These are phyloP conservation scores for Struthidea cinerea DNA, from an alignment of 2,113 vertebrate species.

Conservation along the genomic window DNA sequence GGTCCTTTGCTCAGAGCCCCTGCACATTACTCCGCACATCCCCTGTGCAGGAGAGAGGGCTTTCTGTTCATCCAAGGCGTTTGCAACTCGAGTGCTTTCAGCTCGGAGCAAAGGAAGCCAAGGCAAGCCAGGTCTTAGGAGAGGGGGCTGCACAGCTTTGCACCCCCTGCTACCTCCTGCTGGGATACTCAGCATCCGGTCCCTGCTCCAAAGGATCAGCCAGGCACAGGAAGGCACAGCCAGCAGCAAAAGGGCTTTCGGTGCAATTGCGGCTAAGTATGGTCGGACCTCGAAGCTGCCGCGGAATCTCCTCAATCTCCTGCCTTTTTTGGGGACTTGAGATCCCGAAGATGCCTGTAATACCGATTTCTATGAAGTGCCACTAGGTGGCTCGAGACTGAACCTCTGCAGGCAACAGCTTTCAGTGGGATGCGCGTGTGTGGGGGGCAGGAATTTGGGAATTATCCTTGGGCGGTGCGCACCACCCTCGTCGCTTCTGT, in stretches of 20 bases:
- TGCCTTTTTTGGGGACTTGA: rapidly evolving
- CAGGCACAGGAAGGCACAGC: background rate
- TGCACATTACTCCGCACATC: rapidly evolving
- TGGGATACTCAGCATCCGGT: background rate
- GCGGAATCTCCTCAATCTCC: background rate
- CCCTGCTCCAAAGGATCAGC: background rate
- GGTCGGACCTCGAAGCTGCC: background rate
- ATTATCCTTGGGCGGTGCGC: slow-evolving; percentile 21
- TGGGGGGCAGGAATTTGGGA: background rate
- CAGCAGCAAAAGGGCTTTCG: background rate
- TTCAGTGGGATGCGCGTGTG: background rate
- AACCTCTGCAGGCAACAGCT: background rate
- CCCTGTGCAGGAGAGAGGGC: background rate
- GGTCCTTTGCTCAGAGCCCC: background rate
- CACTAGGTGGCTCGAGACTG: slow-evolving; percentile 34
- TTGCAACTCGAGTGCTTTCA: background rate
- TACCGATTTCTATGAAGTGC: background rate
- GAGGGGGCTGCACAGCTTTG: background rate
- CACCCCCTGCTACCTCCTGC: background rate
- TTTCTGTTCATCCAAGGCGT: background rate
- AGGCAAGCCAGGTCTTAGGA: background rate
- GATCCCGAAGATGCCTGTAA: background rate
- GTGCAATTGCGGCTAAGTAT: rapidly evolving
- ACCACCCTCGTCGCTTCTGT: slow-evolving; percentile 23
- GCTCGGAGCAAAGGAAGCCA: background rate